A percentile compares a stretch with the other conserved stretches of the same genome.
phyloP scores from a whole-genome alignment of 2,113 vertebrate genomes.

The Phyllostomus hastatus region DNA sequence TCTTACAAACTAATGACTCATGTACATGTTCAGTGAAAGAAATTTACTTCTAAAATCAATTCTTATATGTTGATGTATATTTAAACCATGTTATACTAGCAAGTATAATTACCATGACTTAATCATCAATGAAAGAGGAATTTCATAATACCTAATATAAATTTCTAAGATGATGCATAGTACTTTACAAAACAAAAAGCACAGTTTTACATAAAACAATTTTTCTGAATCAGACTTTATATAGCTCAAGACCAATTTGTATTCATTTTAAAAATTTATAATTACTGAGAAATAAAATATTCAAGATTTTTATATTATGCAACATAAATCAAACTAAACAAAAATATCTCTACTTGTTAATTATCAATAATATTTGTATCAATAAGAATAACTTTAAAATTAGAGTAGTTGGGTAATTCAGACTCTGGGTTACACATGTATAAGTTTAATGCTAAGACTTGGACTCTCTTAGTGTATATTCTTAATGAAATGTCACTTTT shows the following conservation, averaged over 20 bases:
- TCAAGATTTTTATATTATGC: neutral
- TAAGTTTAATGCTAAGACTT: neutral
- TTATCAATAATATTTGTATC: neutral
- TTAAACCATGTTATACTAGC: neutral
- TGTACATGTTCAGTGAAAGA: neutral
- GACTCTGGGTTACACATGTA: neutral
- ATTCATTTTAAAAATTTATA: neutral
- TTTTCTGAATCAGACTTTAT: neutral
- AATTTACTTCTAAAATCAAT: neutral
- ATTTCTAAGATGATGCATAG: neutral
- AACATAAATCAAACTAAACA: neutral
- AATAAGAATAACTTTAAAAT: conserved; percentile 8
- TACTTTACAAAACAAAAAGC: neutral
- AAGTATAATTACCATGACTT: neutral
- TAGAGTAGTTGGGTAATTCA: neutral
- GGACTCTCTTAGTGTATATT: neutral
- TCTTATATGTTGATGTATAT: neutral
- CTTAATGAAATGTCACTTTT: neutral
- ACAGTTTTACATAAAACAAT: neutral
- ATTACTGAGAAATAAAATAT: neutral
- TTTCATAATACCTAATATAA: neutral
- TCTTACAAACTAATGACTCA: neutral
- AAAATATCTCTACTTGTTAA: neutral
- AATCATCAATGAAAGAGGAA: neutral
- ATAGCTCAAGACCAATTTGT: neutral